Evolutionary conservation across 2,797 vertebrate genomes (phyloP).

Genomic region (Sitta carolinensis): DNA sequence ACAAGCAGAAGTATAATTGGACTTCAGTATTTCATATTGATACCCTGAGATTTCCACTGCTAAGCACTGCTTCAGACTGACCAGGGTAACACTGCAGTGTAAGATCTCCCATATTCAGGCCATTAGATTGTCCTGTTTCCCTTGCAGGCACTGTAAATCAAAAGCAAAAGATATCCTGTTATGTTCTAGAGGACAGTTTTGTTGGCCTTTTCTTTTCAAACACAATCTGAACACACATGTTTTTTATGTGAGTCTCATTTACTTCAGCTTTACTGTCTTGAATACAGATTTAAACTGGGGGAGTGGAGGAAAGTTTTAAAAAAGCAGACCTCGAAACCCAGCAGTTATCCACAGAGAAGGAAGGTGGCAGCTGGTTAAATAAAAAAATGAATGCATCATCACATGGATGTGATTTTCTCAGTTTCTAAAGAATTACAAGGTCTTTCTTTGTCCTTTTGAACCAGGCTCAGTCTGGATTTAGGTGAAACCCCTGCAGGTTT

Average conservation of each 20-base stretch:
- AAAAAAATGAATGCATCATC: not conserved
- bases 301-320: not conserved
- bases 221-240: conserved; percentile 34
- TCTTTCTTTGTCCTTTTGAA: not conserved
- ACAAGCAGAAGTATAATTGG: conserved; percentile 49
- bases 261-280: conserved; percentile 2
- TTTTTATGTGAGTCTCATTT: conserved; percentile 11
- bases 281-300: not conserved
- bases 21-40: conserved; percentile 54
- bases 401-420: not conserved
- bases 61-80: conserved; percentile 1
- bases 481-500: not conserved
- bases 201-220: conserved; percentile 46
- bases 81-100: not conserved
- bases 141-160: conserved; percentile 26
- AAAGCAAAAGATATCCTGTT: conserved; percentile 34
- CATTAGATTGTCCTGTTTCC: conserved; percentile 19
- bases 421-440: not conserved
- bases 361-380: not conserved
- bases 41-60: conserved; percentile 26
- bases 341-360: not conserved
- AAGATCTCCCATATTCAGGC: conserved; percentile 28
- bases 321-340: not conserved
- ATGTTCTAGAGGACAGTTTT: conserved; percentile 40
- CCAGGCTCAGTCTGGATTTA: not conserved